Evolutionary conservation across 2,888 invertebrate genomes (phyloP).

Genomic region (Nephrotoma flavescens): DNA sequence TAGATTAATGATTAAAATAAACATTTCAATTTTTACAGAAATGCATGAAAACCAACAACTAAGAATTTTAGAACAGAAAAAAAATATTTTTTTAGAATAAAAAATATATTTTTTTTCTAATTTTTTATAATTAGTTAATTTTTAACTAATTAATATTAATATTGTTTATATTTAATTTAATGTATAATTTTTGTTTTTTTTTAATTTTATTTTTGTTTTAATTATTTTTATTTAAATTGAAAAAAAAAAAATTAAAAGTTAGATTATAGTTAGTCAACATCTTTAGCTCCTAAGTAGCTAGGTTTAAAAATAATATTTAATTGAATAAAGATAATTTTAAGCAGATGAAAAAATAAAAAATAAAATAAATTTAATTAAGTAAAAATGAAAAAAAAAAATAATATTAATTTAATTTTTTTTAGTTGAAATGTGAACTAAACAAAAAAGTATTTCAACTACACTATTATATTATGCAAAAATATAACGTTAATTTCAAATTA

Average conservation of each 20-base stretch:
- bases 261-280: constrained; percentile 1
- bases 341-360: neutral
- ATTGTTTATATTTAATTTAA: neutral
- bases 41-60: neutral
- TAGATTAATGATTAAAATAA: neutral
- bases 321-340: neutral
- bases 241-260: neutral
- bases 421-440: neutral
- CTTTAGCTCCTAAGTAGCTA: constrained; percentile 6
- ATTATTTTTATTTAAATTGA: neutral
- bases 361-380: neutral
- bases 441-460: neutral
- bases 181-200: neutral
- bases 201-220: neutral
- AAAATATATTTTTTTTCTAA: neutral
- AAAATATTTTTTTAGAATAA: neutral
- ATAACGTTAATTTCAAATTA: neutral
- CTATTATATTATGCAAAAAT: neutral
- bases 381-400: neutral
- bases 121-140: neutral
- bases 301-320: constrained; percentile 6
- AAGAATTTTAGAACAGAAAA: neutral
- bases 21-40: constrained; percentile 1
- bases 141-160: neutral
- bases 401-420: neutral